Conservation (phyloP, 2,888 invertebrate species). For the Patella caerulea region DNA sequence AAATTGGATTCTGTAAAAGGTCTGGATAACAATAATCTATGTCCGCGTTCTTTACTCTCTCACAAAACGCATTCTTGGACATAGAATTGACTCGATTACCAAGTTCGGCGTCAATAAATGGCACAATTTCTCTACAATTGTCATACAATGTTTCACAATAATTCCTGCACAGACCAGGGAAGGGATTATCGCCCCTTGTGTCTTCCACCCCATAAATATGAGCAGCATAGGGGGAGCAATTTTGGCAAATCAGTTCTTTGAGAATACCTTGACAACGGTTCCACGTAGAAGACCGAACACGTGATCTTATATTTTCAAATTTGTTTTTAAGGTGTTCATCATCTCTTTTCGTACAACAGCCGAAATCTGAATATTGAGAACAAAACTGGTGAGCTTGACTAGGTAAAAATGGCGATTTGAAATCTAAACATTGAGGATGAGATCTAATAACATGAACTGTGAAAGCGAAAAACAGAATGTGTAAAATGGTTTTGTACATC, state of each 20-base stretch:
- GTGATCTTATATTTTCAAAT: slow-evolving; percentile 38
- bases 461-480: too few relatives aligned
- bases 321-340: slow-evolving; percentile 43
- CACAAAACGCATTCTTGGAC: slow-evolving; percentile 50
- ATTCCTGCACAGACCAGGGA: slow-evolving; percentile 61
- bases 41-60: slow-evolving; percentile 45
- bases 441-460: slow-evolving; percentile 9
- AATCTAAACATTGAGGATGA: slow-evolving; percentile 68
- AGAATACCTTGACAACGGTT: slow-evolving; percentile 47
- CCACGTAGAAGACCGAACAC: slow-evolving; percentile 35
- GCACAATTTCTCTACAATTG: slow-evolving; percentile 48
- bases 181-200: slow-evolving; percentile 41
- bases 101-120: slow-evolving; percentile 41
- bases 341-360: slow-evolving; percentile 59
- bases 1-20: slow-evolving; percentile 48
- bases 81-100: neutral
- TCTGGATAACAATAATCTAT: slow-evolving; percentile 65
- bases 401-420: slow-evolving; percentile 59
- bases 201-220: slow-evolving; percentile 64
- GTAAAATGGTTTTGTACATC: too few relatives aligned
- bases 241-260: slow-evolving; percentile 59
- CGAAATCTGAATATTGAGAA: slow-evolving; percentile 55
- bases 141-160: slow-evolving; percentile 56
- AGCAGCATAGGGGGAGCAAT: slow-evolving; percentile 68
- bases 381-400: slow-evolving; percentile 53